A percentile compares a stretch with the other conserved stretches of the same genome.
These are phyloP conservation scores for Poecile montanus DNA, from an alignment of 2,797 vertebrate genomes.

Conservation along the genomic window DNA sequence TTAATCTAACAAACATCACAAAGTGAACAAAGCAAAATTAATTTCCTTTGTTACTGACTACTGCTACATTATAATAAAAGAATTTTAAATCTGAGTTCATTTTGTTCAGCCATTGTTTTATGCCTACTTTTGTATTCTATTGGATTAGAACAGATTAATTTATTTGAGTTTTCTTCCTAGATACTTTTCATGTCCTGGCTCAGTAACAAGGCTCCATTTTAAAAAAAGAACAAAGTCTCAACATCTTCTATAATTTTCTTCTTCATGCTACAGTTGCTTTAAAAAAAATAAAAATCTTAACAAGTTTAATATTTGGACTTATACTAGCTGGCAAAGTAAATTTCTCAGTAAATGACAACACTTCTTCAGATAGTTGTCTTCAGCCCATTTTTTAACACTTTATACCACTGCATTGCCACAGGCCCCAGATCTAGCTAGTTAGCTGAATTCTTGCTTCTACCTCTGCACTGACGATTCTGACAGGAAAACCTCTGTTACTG, in stretches of 20 bases:
- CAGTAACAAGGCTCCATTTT: background rate
- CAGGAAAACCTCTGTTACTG: background rate
- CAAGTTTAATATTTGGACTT: constrained; percentile 49
- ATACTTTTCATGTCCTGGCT: constrained; percentile 20
- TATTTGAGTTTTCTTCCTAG: constrained; percentile 24
- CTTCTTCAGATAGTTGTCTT: constrained; percentile 40
- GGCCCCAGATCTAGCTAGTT: background rate
- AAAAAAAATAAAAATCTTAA: constrained; percentile 1
- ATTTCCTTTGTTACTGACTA: constrained; percentile 27
- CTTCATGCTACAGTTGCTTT: constrained; percentile 14
- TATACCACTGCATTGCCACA: constrained; percentile 29
- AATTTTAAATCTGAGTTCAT: background rate
- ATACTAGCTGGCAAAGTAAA: constrained; percentile 34
- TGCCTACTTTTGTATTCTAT: constrained; percentile 12
- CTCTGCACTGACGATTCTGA: background rate
- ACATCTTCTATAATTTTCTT: constrained; percentile 15
- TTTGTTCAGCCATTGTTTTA: constrained; percentile 15
- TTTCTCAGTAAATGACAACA: constrained; percentile 56
- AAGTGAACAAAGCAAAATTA: constrained; percentile 14
- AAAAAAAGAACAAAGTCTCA: constrained; percentile 2
- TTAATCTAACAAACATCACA: constrained; percentile 15
- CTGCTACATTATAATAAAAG: background rate
- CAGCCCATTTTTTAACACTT: constrained; percentile 58
- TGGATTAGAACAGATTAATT: constrained; percentile 31
- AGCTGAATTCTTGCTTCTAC: background rate